Evolutionary conservation across 2,797 vertebrate genomes (phyloP).

Genomic region (Cryptoprocta ferox): DNA sequence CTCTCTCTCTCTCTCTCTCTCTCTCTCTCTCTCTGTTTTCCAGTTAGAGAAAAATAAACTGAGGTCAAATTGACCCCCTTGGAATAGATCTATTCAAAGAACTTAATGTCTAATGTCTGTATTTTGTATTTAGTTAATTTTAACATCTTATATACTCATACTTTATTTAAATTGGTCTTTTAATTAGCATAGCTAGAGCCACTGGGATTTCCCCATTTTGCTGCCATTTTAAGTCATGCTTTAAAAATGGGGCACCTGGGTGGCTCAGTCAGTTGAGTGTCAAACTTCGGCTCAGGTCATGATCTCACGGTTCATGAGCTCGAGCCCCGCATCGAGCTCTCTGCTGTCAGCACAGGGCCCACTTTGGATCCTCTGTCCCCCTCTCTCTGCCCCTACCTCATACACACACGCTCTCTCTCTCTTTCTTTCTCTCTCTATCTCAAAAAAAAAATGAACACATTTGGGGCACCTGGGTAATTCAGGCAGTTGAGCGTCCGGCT

Average conservation of each 20-base stretch:
- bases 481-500: no score
- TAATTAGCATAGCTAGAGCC: neutral
- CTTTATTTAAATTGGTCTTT: slow-evolving; percentile 6
- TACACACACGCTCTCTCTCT: no score
- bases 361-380: no score
- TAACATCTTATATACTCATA: neutral
- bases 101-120: neutral
- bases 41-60: neutral
- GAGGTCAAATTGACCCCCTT: neutral
- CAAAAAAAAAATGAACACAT: no score
- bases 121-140: neutral
- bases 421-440: no score
- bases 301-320: no score
- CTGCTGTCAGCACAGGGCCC: no score
- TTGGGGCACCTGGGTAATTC: no score
- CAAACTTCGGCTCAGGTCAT: no score
- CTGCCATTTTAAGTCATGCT: neutral
- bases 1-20: neutral
- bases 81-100: neutral
- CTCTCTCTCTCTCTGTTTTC: neutral
- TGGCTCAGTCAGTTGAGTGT: no score
- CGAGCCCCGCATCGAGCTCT: no score
- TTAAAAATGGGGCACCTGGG: neutral
- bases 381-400: no score
- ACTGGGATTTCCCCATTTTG: neutral